Percentiles rank a stretch among this genome's conserved stretches.
phyloP scores from a whole-genome alignment of 2,888 invertebrate species.

The Uropetala carovei region DNA sequence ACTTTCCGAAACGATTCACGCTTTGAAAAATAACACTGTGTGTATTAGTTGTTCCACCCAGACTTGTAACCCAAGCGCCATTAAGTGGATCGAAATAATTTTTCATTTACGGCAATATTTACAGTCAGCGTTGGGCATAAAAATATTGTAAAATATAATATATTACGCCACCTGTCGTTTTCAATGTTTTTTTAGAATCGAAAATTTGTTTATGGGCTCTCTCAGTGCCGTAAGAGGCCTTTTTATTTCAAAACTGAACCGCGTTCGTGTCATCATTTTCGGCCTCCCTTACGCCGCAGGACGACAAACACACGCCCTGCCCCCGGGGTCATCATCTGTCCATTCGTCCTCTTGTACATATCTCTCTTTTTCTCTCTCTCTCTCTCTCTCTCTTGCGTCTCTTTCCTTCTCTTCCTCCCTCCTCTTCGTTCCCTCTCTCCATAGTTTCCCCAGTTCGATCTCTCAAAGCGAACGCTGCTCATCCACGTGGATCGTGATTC shows the following conservation, averaged over 20 bases:
- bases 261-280: background rate
- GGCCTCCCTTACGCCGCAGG: background rate
- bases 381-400: background rate
- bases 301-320: background rate
- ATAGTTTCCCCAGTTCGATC: background rate
- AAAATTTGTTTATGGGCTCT: background rate
- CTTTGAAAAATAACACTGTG: too few relatives aligned
- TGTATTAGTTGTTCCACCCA: too few relatives aligned
- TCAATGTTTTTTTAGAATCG: background rate
- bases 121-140: too few relatives aligned
- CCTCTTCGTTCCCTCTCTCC: background rate
- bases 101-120: too few relatives aligned
- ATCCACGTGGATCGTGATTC: constrained; percentile 45
- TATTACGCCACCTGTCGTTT: background rate
- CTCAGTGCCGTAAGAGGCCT: background rate
- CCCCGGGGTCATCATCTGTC: constrained; percentile 7
- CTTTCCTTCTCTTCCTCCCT: background rate
- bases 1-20: too few relatives aligned
- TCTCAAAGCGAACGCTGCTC: constrained; percentile 26
- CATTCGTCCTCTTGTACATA: background rate
- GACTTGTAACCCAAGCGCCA: too few relatives aligned
- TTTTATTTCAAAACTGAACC: background rate
- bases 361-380: background rate
- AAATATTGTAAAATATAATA: background rate
- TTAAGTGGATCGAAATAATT: too few relatives aligned